Conservation (phyloP, 2,888 invertebrate genomes). For the Julus scanicus region DNA sequence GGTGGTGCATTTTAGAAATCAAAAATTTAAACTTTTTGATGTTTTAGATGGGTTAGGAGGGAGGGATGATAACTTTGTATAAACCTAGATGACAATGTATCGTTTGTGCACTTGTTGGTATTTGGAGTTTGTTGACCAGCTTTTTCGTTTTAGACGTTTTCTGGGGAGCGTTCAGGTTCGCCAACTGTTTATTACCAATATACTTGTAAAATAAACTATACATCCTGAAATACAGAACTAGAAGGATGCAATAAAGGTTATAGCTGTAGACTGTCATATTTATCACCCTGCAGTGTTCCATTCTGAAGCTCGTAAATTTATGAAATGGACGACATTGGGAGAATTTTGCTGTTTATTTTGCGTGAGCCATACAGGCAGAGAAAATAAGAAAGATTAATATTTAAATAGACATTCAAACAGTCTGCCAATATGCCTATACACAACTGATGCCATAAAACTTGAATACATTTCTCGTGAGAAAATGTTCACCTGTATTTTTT, state of each 20-base stretch:
- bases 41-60: background rate
- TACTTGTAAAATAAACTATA: background rate
- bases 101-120: background rate
- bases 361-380: background rate
- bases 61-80: background rate
- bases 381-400: background rate
- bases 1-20: too few species aligned
- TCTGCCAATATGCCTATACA: background rate
- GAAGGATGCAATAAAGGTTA: background rate
- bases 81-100: background rate
- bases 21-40: too few species aligned
- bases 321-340: background rate
- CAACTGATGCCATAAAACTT: background rate
- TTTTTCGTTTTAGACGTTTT: background rate
- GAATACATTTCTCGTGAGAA: background rate
- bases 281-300: background rate
- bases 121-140: background rate
- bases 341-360: background rate
- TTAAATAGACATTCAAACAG: background rate
- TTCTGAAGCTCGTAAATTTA: background rate
- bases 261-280: background rate
- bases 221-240: background rate
- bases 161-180: background rate
- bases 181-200: background rate
- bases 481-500: background rate